Evolutionary conservation across 2,888 invertebrate genomes (phyloP), one percentile per base, ranked within the genome.

Genomic region (Andrena camellia): DNA sequence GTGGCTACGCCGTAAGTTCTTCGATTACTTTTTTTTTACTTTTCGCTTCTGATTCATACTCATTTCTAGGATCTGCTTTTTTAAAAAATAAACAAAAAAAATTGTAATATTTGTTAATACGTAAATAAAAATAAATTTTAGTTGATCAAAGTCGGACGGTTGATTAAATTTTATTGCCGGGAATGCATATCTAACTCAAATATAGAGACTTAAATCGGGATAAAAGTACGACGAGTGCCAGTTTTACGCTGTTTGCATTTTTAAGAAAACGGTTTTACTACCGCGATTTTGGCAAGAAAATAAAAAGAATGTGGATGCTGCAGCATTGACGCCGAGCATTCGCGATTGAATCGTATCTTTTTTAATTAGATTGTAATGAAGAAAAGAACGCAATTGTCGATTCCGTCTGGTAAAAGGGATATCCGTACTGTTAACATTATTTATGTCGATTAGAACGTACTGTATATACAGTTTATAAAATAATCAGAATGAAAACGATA

Each of bases 371-470:
- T 80, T 78, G 63, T 82, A 82, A 80, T 69, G 57, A 83, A 76
- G 72, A 57, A 66, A 20, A 71, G 59, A 63, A 64, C 54, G 72
- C 73, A 68, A 78, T 84, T 81, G 69, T 81, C 79, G 79, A 81
- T 79, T 87, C 87, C 86, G 83, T 87, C 87, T 85, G 79, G 42
- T 81, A 35, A 64, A 81, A 74, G 54, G 35, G 66, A 81, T 77
- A 74, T 79, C 62, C 74, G 52, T 86, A 77, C 75, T 78, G 73
- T 73, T 82, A 62, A 57, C 54, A 79, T 81, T 74, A 71, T 68
- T 87, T 69, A 71, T 35, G 70, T 73, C 78, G 71, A 78, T 74
- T 81, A 85, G 68, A 67, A 81, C 80, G 57, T 83, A 77, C 66
- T 87, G 83, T 87, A 83, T 80, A 85, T 42, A 42, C 42, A 42